Evolutionary conservation across 2,888 invertebrate genomes (phyloP), one percentile per base, ranked within the genome.

Genomic region (Campoplex nolae): DNA sequence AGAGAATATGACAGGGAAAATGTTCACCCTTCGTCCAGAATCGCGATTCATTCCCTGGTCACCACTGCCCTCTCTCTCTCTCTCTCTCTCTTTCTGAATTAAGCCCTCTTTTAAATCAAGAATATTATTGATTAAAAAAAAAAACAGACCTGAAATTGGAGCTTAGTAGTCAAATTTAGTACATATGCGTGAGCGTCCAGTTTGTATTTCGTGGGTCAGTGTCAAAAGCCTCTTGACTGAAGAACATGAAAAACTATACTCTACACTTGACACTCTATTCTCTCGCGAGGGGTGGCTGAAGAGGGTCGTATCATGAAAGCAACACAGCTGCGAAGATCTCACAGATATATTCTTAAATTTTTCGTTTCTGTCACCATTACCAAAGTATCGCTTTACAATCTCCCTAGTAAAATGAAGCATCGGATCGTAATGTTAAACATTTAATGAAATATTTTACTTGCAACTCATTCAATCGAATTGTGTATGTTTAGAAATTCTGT

Each of bases 201-300:
- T 73, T 51, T 56, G 58, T 42, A 56, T 80, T 80, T 16, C 16
- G 16, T 35, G 77, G 86, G 77, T 84, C 80, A 71, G 76, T 75
- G 84, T 86, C 80, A 78, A 84, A 81, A 84, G 84, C 78, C 84
- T 84, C 81, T 87, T 70, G 84, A 87, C 77, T 48, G 7, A n/a
- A 68, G 48, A 81, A 77, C 84, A 68, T 74, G 84, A 78, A 83
- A 83, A 84, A 83, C 80, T 73, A 73, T 81, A 73, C 67, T 75
- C 79, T 16, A 62, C 86, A 83, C 86, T 86, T 80, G 77, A 81
- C 67, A 67, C 74, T 67, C 76, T 28, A 51, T 84, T 86, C 65
- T 86, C 51, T 71, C 75, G 65, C 76, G 56, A 86, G 83, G 71
- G 70, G 28, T n/a, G 48, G 71, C 38, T 16, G 79, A 73, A 75